Base-by-base conservation (phyloP, 2,888 invertebrate genomes). In the Eutolmus rufibarbis region DNA sequence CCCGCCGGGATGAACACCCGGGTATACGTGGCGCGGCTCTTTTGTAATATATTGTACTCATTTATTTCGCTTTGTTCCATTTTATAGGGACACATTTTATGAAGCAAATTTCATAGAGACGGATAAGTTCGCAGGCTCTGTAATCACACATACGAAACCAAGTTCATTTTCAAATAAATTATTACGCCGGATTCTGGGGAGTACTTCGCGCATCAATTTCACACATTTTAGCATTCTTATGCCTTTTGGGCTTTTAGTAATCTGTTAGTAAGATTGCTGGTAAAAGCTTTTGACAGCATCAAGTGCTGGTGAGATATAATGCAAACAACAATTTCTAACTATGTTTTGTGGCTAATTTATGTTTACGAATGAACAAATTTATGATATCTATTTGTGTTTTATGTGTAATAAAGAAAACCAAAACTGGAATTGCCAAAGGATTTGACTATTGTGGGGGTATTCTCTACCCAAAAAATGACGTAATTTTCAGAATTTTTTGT, bases 21-120 rank as follows among this genome's bases (percentile, higher is more conserved):
- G 51, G 51, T 66, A 51, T 57, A 37, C 37, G 82, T 82, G 28
- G 57, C 56, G 82, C 56, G 82, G 37, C 66, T 57, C 66, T 82
- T 31, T 57, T 82, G 34, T 82, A 57, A 82, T 57, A 82, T 82
- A 82, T 82, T 82, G 28, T 82, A 19, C 82, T 82, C 82, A 82
- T 82, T 82, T 66, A 82, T 82, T 82, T 82, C 23, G 79, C 46
- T 85, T 74, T 85, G 74, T 74, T 85, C 85, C 74, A 82, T 66
- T 82, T 66, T 57, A 82, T 57, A 57, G 57, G 82, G 82, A 82
- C 57, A 82, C 82, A 82, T 82, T 57, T 82, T 66, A 82, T 82
- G 82, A 82, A 82, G 46, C 82, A 82, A 57, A 82, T 66, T 82
- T 66, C 46, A 82, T 82, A 82, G 66, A 57, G 82, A 57, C 34